Base-by-base conservation (phyloP, 2,113 vertebrate species). In the Petromus typicus region DNA sequence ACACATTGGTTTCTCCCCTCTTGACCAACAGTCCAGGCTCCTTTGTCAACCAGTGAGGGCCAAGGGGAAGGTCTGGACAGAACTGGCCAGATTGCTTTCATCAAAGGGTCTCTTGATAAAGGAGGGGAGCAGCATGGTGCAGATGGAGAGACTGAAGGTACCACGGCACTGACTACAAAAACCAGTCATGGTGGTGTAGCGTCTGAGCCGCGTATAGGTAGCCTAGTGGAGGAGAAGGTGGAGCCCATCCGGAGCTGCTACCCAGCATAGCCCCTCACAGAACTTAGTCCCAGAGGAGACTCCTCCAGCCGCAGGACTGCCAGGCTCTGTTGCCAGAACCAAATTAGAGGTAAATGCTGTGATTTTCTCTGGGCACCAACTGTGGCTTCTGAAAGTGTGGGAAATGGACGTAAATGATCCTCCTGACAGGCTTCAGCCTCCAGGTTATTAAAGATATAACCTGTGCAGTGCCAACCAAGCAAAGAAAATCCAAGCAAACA, bases 401-500 rank as follows among this genome's bases (percentile, higher is more conserved):
- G 20, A 57, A 57, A 57, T 20, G 56, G 56, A 57, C 56, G 20
- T 18, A 20, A 57, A 57, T 17, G 17, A 57, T 18, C 17, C 56
- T 57, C 56, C 20, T 57, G 56, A 57, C 17, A 4, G 88, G 17
- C 37, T 32, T 90, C 79, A 51, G 18, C 63, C 98, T 94, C 27
- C 45, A 14, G 95, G 98, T 57, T 57, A 57, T 17, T 57, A 20
- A 18, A 99, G 99, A 99, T 97, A 99, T 99, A 98, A 99, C 99
- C 92, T 99, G 99, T 98, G 99, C 99, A 90, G 99, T 99, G 95
- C 99, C 99, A 98, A 99, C 99, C 97, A 99, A 99, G 98, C 98
- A 99, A 99, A 99, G 99, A 99, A 99, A 99, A 98, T 99, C 99
- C 97, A 99, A 99, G 99, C 99, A 98, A 98, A 98, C 95, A 97